phyloP scores from a whole-genome alignment of 1,140 invertebrate species.

The Drosophila sp. region DNA sequence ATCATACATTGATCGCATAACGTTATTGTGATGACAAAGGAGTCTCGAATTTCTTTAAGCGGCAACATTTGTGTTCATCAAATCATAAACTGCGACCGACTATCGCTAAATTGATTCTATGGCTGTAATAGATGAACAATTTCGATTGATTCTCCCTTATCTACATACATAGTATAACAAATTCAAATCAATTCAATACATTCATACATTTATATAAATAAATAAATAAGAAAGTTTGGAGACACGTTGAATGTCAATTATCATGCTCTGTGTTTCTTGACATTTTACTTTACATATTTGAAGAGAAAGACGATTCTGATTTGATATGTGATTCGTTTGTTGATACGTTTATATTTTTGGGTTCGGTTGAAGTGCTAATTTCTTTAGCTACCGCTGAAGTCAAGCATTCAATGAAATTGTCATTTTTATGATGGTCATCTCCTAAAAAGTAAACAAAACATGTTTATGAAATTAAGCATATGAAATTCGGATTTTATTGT shows the following conservation, averaged over 20 bases:
- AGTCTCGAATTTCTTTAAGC: neutral
- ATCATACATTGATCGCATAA: neutral
- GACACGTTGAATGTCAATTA: neutral
- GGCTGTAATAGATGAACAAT: too few relatives aligned
- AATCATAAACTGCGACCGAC: too few relatives aligned
- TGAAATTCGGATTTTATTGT: too few relatives aligned
- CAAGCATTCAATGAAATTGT: neutral
- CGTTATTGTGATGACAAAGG: too few relatives aligned
- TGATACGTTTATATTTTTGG: neutral
- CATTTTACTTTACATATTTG: neutral
- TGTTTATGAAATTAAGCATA: neutral
- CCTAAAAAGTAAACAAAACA: neutral
- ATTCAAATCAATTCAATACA: too few relatives aligned
- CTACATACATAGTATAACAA: too few relatives aligned
- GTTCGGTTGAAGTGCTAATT: constrained; percentile 1
- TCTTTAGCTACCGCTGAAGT: neutral
- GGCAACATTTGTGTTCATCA: neutral
- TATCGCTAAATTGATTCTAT: neutral
- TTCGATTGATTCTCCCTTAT: neutral
- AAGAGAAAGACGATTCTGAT: neutral
- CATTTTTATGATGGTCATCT: neutral
- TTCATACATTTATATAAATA: neutral
- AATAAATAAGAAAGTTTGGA: neutral
- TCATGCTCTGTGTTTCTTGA: neutral
- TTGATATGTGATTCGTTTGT: constrained; percentile 7